Evolutionary conservation across 23 tunicate species (phyloP).

Genomic region (Ascidia mentula): DNA sequence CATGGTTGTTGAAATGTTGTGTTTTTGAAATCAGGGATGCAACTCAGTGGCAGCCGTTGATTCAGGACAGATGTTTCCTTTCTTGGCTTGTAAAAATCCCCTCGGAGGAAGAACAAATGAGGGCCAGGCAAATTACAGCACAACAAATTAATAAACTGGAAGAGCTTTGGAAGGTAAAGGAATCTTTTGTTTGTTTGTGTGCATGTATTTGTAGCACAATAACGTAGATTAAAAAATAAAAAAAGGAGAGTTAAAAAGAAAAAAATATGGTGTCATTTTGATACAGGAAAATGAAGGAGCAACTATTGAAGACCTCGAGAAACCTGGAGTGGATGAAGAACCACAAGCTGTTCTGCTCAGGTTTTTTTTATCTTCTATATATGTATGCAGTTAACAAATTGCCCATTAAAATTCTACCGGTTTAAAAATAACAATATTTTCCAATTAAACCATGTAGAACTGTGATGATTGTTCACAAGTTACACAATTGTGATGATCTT

Average conservation of each 20-base stretch:
- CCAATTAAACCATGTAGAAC: too few relatives aligned
- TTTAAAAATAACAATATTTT: too few relatives aligned
- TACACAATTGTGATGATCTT: background rate
- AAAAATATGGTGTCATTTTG: background rate
- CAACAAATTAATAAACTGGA: conserved; percentile 97
- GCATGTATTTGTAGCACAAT: background rate
- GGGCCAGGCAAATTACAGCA: conserved; percentile 96
- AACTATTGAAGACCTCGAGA: conserved; percentile 89
- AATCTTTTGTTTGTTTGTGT: background rate
- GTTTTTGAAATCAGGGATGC: conserved; percentile 69
- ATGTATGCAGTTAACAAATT: too few relatives aligned
- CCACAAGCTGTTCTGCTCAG: conserved; percentile 88
- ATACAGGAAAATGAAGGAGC: conserved; percentile 80
- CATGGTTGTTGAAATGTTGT: too few relatives aligned
- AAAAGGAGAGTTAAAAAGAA: too few relatives aligned
- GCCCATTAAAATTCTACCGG: too few relatives aligned
- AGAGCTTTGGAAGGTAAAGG: conserved; percentile 89
- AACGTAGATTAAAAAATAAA: background rate
- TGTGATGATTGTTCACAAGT: too few relatives aligned
- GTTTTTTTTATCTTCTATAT: too few relatives aligned
- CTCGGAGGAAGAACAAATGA: conserved; percentile 90
- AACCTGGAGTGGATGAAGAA: conserved; percentile 96
- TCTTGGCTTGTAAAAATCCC: conserved; percentile 96
- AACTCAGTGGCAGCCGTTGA: conserved; percentile 91
- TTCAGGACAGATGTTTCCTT: conserved; percentile 90